Percentiles rank a stretch among this genome's conserved stretches.
Evolutionary conservation across 2,113 vertebrate species (phyloP).

Genomic region (Cinclus cinclus): DNA sequence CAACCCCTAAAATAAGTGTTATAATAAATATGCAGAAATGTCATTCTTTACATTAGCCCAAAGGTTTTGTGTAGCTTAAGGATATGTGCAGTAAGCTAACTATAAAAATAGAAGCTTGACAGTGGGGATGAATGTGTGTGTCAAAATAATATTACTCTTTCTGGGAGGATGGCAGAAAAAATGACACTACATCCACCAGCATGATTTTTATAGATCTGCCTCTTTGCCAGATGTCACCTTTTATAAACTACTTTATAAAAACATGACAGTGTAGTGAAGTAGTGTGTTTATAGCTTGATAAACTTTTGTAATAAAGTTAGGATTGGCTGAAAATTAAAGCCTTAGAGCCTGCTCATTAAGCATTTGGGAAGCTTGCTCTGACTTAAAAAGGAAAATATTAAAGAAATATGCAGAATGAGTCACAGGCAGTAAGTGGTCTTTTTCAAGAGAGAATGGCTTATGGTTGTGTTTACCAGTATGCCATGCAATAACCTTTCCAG

Average conservation of each 20-base stretch:
- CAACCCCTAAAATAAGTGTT: slow-evolving; percentile 75
- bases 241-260: slow-evolving; percentile 83
- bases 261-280: slow-evolving; percentile 70
- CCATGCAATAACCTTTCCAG: slow-evolving; percentile 45
- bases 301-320: slow-evolving; percentile 77
- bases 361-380: slow-evolving; percentile 58
- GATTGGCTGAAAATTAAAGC: slow-evolving; percentile 74
- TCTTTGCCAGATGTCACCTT: slow-evolving; percentile 85
- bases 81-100: slow-evolving; percentile 78
- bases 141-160: slow-evolving; percentile 86
- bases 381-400: slow-evolving; percentile 51
- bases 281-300: slow-evolving; percentile 78
- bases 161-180: slow-evolving; percentile 77
- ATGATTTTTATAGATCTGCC: slow-evolving; percentile 78
- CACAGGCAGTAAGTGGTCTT: not conserved
- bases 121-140: slow-evolving; percentile 81
- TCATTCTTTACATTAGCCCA: slow-evolving; percentile 81
- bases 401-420: slow-evolving; percentile 36
- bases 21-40: slow-evolving; percentile 82
- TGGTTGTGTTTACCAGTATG: slow-evolving; percentile 25
- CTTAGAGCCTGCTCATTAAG: slow-evolving; percentile 71
- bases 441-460: slow-evolving; percentile 11
- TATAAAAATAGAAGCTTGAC: slow-evolving; percentile 85
- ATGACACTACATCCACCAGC: slow-evolving; percentile 76
- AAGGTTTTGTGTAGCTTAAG: slow-evolving; percentile 84